Base-by-base conservation (phyloP, 1,140 invertebrate species). In the Papilio polyxenes region DNA sequence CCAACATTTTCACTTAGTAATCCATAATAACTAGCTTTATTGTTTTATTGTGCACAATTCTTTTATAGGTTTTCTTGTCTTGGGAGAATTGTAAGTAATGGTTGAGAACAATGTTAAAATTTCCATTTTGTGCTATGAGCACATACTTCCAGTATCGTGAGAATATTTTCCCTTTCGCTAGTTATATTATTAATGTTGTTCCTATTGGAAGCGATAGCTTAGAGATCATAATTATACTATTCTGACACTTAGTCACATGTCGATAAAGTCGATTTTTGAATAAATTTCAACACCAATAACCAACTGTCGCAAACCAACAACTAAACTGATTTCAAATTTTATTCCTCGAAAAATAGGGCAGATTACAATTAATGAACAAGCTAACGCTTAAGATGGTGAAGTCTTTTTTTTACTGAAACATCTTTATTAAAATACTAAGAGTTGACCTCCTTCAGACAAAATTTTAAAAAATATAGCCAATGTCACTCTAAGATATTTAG, bases 11-110 rank as follows among this genome's bases (percentile, higher is more conserved):
- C 31, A 72, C 31, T 72, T 37, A 40, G 13, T 37, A 72, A 72
- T 40, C 65, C 11, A 72, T 72, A 72, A 37, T 72, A 40, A 69
- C 10, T 72, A 31, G 11, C 15, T 2, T 65, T 65, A 37, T 31
- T 72, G 31, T 72, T 72, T 15, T 4, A 72, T 72, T 13, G 65
- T 40, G 31, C 31, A 72, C 65, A 72, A 37, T 72, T 40, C 31
- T 72, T 72, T 40, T 72, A 72, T 72, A 72, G 31, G 65, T 37
- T 72, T 37, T 69, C 31, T 40, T 72, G 31, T 65, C 62, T 23
- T 40, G 31, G 11, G 65, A 72, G 65, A 40, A 72, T 37, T 72
- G 4, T 40, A 15, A 72, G 20, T 65, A 37, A 1, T 72, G 65
- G 31, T 72, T 72, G 65, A 72, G 65, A 72, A 72, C 65, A 72